Evolutionary conservation across 2,113 vertebrate species (phyloP).

Genomic region (Phaethornis superciliosus): DNA sequence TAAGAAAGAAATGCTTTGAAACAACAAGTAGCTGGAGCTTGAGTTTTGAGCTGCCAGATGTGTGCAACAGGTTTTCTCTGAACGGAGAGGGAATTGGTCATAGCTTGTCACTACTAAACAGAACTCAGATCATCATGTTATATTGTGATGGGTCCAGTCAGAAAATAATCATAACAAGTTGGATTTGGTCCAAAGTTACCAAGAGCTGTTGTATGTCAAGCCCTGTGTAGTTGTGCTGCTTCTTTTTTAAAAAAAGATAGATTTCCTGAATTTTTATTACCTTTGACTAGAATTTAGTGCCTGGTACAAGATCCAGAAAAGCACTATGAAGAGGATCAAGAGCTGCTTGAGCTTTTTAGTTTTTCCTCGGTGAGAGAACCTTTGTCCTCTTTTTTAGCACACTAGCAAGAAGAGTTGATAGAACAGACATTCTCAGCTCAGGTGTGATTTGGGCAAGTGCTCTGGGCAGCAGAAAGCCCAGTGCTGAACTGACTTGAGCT

Average conservation of each 20-base stretch:
- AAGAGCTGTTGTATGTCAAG: not conserved
- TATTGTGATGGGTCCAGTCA: accelerated
- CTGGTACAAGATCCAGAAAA: not conserved
- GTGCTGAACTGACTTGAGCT: not conserved
- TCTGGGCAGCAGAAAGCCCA: not conserved
- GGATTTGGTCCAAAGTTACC: not conserved
- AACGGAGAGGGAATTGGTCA: not conserved
- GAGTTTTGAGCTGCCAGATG: not conserved
- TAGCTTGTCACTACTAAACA: not conserved
- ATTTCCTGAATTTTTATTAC: not conserved
- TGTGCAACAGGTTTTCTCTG: not conserved
- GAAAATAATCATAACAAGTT: not conserved
- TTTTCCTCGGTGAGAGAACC: not conserved
- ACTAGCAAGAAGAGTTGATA: not conserved
- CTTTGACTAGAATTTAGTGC: not conserved
- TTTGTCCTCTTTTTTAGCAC: not conserved
- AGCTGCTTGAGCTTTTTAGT: not conserved
- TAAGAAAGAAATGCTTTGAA: not conserved
- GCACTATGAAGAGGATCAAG: not conserved
- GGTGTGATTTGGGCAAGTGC: not conserved
- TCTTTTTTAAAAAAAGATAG: not conserved
- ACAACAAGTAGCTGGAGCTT: not conserved
- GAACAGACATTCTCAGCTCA: not conserved
- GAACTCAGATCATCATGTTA: not conserved
- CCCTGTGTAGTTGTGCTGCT: not conserved